Conservation (phyloP, 2,888 invertebrate genomes). For the Hymenopus coronatus region DNA sequence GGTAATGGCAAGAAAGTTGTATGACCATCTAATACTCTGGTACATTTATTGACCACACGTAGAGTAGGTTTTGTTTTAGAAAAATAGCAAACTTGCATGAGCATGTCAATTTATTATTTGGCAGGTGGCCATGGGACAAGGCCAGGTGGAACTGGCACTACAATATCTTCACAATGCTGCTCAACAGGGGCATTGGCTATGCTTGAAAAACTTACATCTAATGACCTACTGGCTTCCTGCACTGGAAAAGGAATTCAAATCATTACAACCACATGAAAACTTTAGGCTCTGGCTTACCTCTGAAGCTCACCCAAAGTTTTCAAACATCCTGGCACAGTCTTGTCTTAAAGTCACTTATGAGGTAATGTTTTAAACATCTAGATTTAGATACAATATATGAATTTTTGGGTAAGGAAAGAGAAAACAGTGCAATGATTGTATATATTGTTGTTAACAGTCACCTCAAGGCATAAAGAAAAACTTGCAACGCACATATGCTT, state of each 20-base stretch:
- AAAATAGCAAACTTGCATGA: too few relatives aligned
- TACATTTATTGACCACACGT: too few relatives aligned
- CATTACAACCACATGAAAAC: conserved; percentile 49
- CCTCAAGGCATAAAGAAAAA: conserved; percentile 85
- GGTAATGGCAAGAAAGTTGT: too few relatives aligned
- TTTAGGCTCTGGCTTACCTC: conserved; percentile 85
- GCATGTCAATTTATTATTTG: conserved; percentile 26
- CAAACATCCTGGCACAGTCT: conserved; percentile 69
- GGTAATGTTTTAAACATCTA: conserved; percentile 41
- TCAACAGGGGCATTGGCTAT: conserved; percentile 68
- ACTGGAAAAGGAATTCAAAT: conserved; percentile 65
- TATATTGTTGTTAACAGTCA: conserved; percentile 50
- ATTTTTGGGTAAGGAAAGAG: not conserved
- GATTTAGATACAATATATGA: too few relatives aligned
- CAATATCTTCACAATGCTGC: conserved; percentile 58
- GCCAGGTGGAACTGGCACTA: conserved; percentile 66
- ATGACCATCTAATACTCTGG: too few relatives aligned
- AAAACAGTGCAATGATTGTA: not conserved
- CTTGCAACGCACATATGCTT: conserved; percentile 68
- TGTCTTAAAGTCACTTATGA: conserved; percentile 80
- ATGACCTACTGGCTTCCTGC: conserved; percentile 67
- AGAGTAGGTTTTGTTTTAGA: too few relatives aligned
- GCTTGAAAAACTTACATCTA: conserved; percentile 78
- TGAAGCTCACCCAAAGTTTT: conserved; percentile 75
- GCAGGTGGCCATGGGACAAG: conserved; percentile 77